phyloP scores from a whole-genome alignment of 2,797 vertebrate species.

The Lepilemur septentrionalis region DNA sequence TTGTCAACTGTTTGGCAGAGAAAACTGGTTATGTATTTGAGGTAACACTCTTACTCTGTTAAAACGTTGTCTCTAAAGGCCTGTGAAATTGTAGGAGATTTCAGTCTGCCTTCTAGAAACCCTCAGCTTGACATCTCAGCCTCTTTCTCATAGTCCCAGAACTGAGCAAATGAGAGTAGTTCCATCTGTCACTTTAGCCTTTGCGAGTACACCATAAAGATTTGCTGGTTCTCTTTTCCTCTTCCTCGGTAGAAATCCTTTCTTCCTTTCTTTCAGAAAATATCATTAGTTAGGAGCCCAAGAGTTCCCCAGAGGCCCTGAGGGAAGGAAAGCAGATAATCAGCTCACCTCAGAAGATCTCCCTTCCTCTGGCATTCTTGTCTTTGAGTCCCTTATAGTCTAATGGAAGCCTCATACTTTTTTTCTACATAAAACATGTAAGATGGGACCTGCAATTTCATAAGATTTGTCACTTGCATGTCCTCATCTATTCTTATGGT shows the following conservation, averaged over 20 bases:
- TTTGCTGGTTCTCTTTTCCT: neutral
- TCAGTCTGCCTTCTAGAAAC: neutral
- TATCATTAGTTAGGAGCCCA: neutral
- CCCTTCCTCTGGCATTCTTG: neutral
- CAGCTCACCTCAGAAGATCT: neutral
- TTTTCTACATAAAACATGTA: neutral
- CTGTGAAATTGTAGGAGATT: neutral
- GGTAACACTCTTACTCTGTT: neutral
- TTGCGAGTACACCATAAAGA: neutral
- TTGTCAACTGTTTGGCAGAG: neutral
- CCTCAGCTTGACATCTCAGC: neutral
- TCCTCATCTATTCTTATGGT: neutral
- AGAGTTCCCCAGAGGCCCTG: neutral
- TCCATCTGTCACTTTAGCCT: neutral
- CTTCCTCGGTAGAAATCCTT: neutral
- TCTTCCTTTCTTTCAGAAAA: neutral
- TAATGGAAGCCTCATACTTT: neutral
- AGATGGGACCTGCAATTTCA: neutral
- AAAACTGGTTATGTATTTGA: neutral
- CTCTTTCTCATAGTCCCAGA: neutral
- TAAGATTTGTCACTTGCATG: constrained; percentile 9
- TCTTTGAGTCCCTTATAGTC: neutral
- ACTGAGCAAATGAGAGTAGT: neutral
- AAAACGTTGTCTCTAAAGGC: neutral
- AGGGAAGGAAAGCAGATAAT: neutral